Percentiles rank a stretch among this genome's conserved stretches.
These are phyloP conservation scores for Agriopis marginaria DNA, from an alignment of 2,888 invertebrate genomes.

Conservation along the genomic window DNA sequence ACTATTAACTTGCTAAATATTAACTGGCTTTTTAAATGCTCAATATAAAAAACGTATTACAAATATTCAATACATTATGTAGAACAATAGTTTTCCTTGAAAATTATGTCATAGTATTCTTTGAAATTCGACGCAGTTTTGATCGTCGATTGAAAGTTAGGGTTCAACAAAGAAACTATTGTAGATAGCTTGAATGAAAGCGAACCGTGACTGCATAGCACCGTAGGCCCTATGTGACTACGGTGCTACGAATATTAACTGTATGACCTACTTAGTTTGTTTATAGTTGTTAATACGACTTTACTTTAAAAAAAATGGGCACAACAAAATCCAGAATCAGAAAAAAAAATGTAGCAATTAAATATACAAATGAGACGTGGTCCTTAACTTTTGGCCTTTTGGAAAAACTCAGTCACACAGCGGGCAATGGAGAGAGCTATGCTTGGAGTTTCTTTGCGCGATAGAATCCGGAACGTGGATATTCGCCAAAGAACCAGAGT, in stretches of 20 bases:
- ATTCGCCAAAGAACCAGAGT: no score
- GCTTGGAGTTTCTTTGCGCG: no score
- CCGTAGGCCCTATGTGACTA: constrained; percentile 32
- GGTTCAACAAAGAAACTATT: constrained; percentile 2
- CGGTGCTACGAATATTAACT: constrained; percentile 25
- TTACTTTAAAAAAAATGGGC: no score
- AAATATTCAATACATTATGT: neutral
- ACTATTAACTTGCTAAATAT: neutral
- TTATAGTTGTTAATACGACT: no score
- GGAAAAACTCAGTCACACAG: no score
- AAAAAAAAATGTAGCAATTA: no score
- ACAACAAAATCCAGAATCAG: no score
- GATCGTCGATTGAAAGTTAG: neutral
- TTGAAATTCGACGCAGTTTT: constrained; percentile 12
- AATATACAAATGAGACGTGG: no score
- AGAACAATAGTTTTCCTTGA: neutral
- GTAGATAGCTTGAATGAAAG: neutral
- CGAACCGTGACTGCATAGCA: constrained; percentile 33
- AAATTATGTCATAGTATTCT: constrained; percentile 3
- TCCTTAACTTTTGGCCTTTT: no score
- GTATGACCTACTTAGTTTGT: no score
- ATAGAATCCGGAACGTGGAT: no score
- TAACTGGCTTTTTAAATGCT: neutral
- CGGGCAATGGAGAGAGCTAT: no score
- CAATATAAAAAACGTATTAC: neutral